Conservation (phyloP, 2,888 invertebrate species). For the Penaeus monodon region DNA sequence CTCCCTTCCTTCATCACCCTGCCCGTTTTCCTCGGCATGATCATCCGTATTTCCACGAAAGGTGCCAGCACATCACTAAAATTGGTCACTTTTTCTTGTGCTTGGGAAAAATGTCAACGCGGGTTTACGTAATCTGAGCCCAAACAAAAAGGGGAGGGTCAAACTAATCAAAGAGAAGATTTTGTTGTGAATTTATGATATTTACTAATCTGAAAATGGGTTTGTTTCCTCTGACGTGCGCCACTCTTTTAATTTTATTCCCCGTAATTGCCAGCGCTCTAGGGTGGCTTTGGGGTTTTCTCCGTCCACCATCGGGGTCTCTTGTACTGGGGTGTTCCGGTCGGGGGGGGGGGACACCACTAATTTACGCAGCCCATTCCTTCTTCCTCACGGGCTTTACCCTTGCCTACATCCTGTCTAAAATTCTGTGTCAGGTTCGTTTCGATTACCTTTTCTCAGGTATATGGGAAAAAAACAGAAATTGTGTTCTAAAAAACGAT, state of each 20-base stretch:
- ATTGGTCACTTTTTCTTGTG: background rate
- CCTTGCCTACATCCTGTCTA: conserved; percentile 28
- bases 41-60: conserved; percentile 40
- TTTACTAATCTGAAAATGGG: no score
- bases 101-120: no score
- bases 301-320: conserved; percentile 29
- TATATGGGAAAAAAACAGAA: no score
- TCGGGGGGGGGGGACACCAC: conserved; percentile 33
- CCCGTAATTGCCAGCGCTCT: conserved; percentile 21
- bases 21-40: conserved; percentile 48
- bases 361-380: conserved; percentile 29
- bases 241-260: background rate
- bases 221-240: no score
- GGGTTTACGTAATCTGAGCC: no score
- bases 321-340: conserved; percentile 50
- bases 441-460: background rate
- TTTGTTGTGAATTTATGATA: no score
- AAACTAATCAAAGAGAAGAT: no score
- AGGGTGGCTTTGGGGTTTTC: conserved; percentile 40
- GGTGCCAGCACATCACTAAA: conserved; percentile 40
- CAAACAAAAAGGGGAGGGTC: no score
- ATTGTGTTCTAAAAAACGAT: no score
- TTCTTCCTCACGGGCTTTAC: conserved; percentile 47
- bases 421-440: conserved; percentile 13
- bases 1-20: conserved; percentile 36